Evolutionary conservation across 2,797 vertebrate genomes (phyloP), one percentile per base, ranked within the genome.

Genomic region (Bufotes viridis): DNA sequence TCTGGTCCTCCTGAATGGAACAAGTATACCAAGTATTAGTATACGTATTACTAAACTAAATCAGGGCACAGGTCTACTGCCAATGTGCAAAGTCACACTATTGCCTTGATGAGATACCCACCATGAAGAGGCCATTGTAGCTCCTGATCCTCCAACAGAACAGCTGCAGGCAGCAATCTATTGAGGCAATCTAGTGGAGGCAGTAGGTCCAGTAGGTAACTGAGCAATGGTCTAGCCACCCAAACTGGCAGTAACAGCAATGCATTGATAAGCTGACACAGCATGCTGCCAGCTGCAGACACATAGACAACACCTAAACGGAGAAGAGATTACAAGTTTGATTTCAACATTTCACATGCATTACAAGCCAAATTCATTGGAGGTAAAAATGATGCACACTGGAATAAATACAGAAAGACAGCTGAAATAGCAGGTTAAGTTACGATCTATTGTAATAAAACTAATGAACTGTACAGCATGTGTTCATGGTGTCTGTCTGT

Each of bases 121-220:
- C 98, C 98, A 86, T 99, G 97, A 86, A 99, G 96, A 82, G 98
- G 98, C 98, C 98, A 99, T 93, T 99, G 98, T 90, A 99, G 93
- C 92, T 99, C 98, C 91, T 99, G 98, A 92, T 99, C 98, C 93
- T 99, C 98, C 92, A 99, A 92, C 63, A 97, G 97, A 29, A 93
- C 91, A 2, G 98, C 98, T 8, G 98, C 98, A 1, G 98, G 98
- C 89, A 99, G 91, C 63, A 98, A 95, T 63, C 97, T 94, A 92
- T 99, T 99, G 85, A 99, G 96, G 82, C 95, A 93, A 94, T 99
- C 98, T 90, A 99, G 94, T 51, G 98, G 97, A 0, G 97, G 97
- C 91, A 99, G 93, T 84, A 99, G 94, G 92, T 98, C 98, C 75
- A 99, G 92, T n/a, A 99, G 94, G 89, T 96, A 96, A 92, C 96